These are phyloP conservation scores for Drosophila buzzatii DNA, from an alignment of 2,888 invertebrate genomes.

Conservation along the genomic window DNA sequence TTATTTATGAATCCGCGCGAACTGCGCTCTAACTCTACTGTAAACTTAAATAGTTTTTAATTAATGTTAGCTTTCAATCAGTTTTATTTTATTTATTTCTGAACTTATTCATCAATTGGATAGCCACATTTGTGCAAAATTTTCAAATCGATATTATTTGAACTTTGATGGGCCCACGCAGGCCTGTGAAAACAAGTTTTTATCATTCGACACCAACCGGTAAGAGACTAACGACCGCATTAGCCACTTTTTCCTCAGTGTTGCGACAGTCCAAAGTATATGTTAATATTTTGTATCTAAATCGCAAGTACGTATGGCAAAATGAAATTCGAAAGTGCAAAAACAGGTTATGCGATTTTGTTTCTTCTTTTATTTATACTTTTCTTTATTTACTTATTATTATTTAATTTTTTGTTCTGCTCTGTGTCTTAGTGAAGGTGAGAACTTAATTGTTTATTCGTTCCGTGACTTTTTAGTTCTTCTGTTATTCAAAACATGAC, in stretches of 20 bases:
- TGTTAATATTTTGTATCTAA: conserved; percentile 6
- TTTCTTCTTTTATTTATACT: conserved; percentile 29
- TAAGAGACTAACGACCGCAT: conserved; percentile 53
- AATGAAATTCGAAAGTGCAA: conserved; percentile 57
- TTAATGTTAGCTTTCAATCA: conserved; percentile 1
- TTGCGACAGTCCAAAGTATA: conserved; percentile 23
- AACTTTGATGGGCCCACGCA: background rate
- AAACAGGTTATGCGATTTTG: conserved; percentile 49
- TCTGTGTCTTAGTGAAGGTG: conserved; percentile 19
- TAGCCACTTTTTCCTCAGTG: conserved; percentile 41
- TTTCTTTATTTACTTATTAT: background rate
- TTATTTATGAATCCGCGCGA: background rate
- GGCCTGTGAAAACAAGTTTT: conserved; percentile 51
- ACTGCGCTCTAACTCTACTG: background rate
- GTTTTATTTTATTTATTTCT: conserved; percentile 15
- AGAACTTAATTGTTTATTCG: conserved; percentile 13
- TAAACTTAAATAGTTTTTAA: background rate
- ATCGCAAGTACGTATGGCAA: conserved; percentile 17
- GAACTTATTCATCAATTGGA: background rate
- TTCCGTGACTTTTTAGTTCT: conserved; percentile 37
- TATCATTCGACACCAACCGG: conserved; percentile 15
- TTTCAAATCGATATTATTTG: conserved; percentile 2
- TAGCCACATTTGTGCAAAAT: conserved; percentile 1
- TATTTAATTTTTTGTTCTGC: conserved; percentile 8
- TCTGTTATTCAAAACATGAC: conserved; percentile 11